phyloP scores from a whole-genome alignment of 1,140 invertebrate species.

The Trigoniulus corallinus region DNA sequence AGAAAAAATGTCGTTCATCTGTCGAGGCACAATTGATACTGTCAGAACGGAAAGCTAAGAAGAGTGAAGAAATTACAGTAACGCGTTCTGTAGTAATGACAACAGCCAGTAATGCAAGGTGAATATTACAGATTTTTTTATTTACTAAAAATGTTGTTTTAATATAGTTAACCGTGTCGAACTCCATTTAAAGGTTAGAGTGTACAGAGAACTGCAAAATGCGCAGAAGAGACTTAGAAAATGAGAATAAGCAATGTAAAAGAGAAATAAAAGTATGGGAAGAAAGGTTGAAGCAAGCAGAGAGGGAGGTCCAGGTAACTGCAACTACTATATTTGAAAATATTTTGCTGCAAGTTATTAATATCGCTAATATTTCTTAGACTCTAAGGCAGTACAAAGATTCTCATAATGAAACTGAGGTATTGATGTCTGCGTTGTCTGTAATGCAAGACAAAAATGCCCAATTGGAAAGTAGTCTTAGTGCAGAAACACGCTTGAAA shows the following conservation, averaged over 20 bases:
- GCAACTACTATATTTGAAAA: not conserved
- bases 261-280: conserved; percentile 56
- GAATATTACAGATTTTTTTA: not conserved
- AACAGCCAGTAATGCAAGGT: conserved; percentile 24
- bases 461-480: conserved; percentile 79
- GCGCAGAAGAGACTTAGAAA: conserved; percentile 55
- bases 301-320: conserved; percentile 36
- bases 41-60: conserved; percentile 53
- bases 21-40: conserved; percentile 53
- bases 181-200: conserved; percentile 32
- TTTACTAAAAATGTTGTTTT: not conserved
- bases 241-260: conserved; percentile 52
- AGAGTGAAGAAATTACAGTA: conserved; percentile 40
- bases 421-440: conserved; percentile 58
- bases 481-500: conserved; percentile 88
- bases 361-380: conserved; percentile 15
- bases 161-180: not conserved
- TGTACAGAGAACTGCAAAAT: conserved; percentile 58
- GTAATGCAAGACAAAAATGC: conserved; percentile 72
- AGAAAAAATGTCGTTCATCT: conserved; percentile 50
- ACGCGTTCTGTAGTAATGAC: conserved; percentile 28
- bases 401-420: conserved; percentile 55
- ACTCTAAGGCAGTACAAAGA: conserved; percentile 43
- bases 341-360: not conserved
- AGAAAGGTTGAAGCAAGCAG: conserved; percentile 39